phyloP scores from a whole-genome alignment of 2,888 invertebrate species.

The Trilocha varians region DNA sequence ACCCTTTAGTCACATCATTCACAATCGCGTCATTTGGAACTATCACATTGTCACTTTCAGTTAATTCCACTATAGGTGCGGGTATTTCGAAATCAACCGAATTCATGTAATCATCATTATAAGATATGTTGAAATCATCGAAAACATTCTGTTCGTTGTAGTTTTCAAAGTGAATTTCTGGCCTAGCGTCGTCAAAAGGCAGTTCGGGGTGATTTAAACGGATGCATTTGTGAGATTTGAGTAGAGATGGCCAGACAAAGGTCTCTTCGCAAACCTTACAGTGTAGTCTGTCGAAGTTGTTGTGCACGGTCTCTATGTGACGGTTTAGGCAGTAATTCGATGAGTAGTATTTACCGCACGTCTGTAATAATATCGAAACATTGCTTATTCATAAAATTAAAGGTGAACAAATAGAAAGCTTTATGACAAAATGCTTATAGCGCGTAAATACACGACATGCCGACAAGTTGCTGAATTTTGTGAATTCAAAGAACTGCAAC shows the following conservation, averaged over 20 bases:
- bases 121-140: slow-evolving; percentile 33
- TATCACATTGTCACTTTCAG: slow-evolving; percentile 26
- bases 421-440: no score
- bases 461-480: no score
- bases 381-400: no score
- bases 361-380: no score
- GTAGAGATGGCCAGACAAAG: slow-evolving; percentile 47
- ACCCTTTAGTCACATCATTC: slow-evolving; percentile 2
- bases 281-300: slow-evolving; percentile 24
- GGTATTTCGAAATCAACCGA: slow-evolving; percentile 53
- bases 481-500: no score
- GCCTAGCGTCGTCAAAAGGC: slow-evolving; percentile 43
- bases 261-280: slow-evolving; percentile 50
- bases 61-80: slow-evolving; percentile 43
- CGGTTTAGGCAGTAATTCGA: slow-evolving; percentile 38
- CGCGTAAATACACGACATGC: no score
- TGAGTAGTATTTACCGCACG: slow-evolving; percentile 44
- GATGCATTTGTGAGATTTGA: slow-evolving; percentile 44
- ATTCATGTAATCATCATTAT: slow-evolving; percentile 38
- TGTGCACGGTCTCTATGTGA: slow-evolving; percentile 38
- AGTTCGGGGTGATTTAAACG: slow-evolving; percentile 36
- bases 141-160: slow-evolving; percentile 25
- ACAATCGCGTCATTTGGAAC: slow-evolving; percentile 11
- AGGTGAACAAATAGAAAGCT: no score
- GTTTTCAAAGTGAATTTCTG: slow-evolving; percentile 48